A percentile compares a stretch with the other conserved stretches of the same genome.
These are phyloP conservation scores for Dasysyrphus albostriatus DNA, from an alignment of 2,888 invertebrate genomes.

Conservation along the genomic window DNA sequence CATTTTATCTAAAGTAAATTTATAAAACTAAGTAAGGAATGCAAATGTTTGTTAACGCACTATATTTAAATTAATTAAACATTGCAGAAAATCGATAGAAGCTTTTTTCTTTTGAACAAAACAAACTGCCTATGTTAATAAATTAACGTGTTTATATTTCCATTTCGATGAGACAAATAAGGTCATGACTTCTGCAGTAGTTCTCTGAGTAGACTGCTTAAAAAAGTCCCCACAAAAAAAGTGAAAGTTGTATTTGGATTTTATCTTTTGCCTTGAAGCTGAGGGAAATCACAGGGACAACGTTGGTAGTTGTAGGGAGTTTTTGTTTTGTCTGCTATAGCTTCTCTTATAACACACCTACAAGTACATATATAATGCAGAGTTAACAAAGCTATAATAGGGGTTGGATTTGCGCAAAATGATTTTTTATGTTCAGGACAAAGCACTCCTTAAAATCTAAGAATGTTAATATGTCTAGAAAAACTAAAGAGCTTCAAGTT, in stretches of 20 bases:
- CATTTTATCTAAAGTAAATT: conserved; percentile 77
- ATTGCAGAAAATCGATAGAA: conserved; percentile 54
- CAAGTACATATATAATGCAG: not conserved
- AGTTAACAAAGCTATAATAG: conserved; percentile 41
- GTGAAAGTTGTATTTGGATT: conserved; percentile 31
- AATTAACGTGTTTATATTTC: not conserved
- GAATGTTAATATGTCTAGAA: conserved; percentile 10
- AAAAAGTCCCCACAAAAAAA: conserved; percentile 34
- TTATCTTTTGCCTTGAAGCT: conserved; percentile 23
- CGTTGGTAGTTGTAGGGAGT: conserved; percentile 17
- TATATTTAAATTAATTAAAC: conserved; percentile 7
- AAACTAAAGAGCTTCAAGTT: conserved; percentile 40
- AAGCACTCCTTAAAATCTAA: conserved; percentile 47
- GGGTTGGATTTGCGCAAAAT: conserved; percentile 48
- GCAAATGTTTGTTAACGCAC: conserved; percentile 17
- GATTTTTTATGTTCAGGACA: conserved; percentile 12
- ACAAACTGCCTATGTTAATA: conserved; percentile 38
- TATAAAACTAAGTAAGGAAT: not conserved
- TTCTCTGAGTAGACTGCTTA: conserved; percentile 33
- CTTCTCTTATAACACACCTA: not conserved
- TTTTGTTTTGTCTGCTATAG: conserved; percentile 17
- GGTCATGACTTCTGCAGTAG: conserved; percentile 13
- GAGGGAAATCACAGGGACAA: conserved; percentile 46
- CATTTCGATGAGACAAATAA: conserved; percentile 20
- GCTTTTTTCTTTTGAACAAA: conserved; percentile 1